A percentile compares a stretch with the other conserved stretches of the same genome.
Evolutionary conservation across 30 jellyfish, hydroid and myxozoan genomes (phyloP).

Genomic region (Hydra vulgaris): DNA sequence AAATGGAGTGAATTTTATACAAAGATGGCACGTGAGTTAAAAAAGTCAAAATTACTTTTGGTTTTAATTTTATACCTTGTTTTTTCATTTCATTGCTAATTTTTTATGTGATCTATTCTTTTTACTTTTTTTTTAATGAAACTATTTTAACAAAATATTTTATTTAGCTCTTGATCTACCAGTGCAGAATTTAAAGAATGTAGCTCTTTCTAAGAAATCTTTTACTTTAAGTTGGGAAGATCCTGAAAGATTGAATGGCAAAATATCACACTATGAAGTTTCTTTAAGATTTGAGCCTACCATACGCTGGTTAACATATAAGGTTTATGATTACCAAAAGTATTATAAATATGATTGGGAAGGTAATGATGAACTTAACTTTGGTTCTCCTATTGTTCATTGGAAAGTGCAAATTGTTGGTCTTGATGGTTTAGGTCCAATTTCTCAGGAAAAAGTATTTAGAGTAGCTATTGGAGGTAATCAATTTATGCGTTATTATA

Average conservation of each 20-base stretch:
- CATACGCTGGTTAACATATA: background rate
- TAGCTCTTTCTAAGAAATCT: constrained; percentile 22
- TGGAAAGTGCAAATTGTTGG: constrained; percentile 70
- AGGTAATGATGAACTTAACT: background rate
- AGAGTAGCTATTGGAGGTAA: constrained; percentile 33
- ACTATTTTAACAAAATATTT: background rate
- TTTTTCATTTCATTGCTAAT: background rate
- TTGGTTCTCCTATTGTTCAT: constrained; percentile 26
- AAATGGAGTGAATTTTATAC: constrained; percentile 12
- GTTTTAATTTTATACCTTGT: background rate
- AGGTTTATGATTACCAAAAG: constrained; percentile 18
- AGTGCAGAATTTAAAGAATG: constrained; percentile 19
- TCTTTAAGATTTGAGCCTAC: constrained; percentile 18
- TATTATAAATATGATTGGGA: constrained; percentile 30
- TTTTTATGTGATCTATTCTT: background rate
- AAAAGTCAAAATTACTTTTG: background rate
- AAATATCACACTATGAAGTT: constrained; percentile 14
- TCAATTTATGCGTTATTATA: background rate
- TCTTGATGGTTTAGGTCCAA: constrained; percentile 56
- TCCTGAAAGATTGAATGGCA: constrained; percentile 16
- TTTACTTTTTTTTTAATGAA: background rate
- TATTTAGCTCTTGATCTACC: constrained; percentile 9
- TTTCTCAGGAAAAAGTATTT: constrained; percentile 34
- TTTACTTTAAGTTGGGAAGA: constrained; percentile 30
- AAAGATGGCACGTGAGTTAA: constrained; percentile 24